phyloP scores from a whole-genome alignment of 2,797 vertebrate genomes.

The Coilia nasus region DNA sequence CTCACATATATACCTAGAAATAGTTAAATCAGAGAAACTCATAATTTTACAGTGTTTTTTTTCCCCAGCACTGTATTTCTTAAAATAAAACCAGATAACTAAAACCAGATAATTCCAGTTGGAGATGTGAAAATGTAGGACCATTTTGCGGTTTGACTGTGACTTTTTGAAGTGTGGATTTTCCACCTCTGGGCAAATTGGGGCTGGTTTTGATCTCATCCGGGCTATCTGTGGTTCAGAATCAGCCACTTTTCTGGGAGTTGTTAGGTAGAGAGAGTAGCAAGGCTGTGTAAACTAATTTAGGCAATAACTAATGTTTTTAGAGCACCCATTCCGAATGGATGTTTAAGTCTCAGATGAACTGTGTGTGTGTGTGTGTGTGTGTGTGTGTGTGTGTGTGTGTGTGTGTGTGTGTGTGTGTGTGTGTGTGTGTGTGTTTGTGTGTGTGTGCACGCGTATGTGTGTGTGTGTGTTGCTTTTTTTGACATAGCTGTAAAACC shows the following conservation, averaged over 20 bases:
- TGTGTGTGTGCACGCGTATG: not conserved
- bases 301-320: constrained; percentile 64
- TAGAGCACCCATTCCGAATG: constrained; percentile 37
- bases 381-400: constrained; percentile 30
- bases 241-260: not conserved
- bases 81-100: too few relatives aligned
- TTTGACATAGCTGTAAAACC: constrained; percentile 14
- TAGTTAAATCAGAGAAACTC: too few relatives aligned
- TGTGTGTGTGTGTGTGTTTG: constrained; percentile 6
- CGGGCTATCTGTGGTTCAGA: not conserved
- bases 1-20: too few relatives aligned
- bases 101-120: too few relatives aligned
- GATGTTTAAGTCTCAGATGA: constrained; percentile 25
- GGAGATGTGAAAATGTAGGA: too few relatives aligned
- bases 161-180: constrained; percentile 40
- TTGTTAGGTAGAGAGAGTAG: not conserved
- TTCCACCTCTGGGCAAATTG: too few relatives aligned
- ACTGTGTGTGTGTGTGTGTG: constrained; percentile 30
- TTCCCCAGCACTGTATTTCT: too few relatives aligned
- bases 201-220: not conserved
- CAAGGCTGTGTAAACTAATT: constrained; percentile 57
- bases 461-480: constrained; percentile 22
- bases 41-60: too few relatives aligned
- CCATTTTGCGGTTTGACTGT: constrained; percentile 30
- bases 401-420: constrained; percentile 13